phyloP scores from a whole-genome alignment of 2,797 vertebrate genomes.

The Falco berigora region DNA sequence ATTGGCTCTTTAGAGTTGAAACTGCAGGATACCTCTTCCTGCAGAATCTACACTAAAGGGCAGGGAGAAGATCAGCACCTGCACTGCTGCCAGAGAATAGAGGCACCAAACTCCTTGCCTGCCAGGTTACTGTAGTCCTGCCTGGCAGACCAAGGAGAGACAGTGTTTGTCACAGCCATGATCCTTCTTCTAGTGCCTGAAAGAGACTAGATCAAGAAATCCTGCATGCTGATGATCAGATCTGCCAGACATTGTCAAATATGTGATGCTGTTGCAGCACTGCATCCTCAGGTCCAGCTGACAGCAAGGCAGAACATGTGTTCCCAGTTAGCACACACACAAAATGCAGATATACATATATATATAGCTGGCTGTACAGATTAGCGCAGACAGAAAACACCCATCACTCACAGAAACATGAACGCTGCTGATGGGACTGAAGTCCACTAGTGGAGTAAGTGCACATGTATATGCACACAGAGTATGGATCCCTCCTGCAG shows the following conservation, averaged over 20 bases:
- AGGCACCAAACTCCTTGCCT: background rate
- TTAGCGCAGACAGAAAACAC: background rate
- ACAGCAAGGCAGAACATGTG: background rate
- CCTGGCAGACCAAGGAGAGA: background rate
- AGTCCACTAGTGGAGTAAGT: background rate
- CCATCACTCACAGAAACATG: background rate
- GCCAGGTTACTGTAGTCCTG: background rate
- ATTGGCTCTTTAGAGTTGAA: background rate
- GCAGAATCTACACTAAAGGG: background rate
- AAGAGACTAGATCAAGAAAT: background rate
- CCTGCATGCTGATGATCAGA: background rate
- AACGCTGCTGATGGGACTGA: background rate
- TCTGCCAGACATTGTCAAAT: background rate
- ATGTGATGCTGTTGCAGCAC: background rate
- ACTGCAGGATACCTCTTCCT: background rate
- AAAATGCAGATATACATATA: background rate
- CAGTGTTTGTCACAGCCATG: background rate
- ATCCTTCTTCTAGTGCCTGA: background rate
- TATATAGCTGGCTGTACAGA: background rate
- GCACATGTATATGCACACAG: background rate
- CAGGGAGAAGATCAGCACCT: background rate
- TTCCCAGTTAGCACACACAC: background rate
- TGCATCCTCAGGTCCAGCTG: background rate
- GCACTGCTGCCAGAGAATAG: background rate
- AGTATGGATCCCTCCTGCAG: background rate